Evolutionary conservation across 2,888 invertebrate genomes (phyloP).

Genomic region (Oscheius sp.): DNA sequence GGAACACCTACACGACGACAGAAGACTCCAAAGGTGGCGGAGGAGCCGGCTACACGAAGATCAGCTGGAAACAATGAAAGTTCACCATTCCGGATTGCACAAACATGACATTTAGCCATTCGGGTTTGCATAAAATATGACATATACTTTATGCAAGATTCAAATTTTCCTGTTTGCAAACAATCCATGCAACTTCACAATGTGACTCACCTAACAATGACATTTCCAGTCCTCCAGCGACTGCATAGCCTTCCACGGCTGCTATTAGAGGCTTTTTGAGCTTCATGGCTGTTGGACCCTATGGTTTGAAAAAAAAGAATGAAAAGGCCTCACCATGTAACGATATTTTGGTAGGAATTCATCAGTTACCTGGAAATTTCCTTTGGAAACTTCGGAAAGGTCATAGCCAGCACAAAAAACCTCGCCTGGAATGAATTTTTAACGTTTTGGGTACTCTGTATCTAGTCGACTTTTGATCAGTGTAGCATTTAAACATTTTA

Average conservation of each 20-base stretch:
- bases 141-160: no score
- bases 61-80: slow-evolving; percentile 74
- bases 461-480: no score
- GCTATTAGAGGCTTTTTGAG: slow-evolving; percentile 88
- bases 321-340: slow-evolving; percentile 40
- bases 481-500: no score
- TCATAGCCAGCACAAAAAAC: slow-evolving; percentile 90
- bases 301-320: not conserved
- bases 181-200: no score
- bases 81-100: no score
- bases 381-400: slow-evolving; percentile 78
- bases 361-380: slow-evolving; percentile 32
- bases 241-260: slow-evolving; percentile 88
- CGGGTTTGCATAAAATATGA: no score
- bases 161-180: no score
- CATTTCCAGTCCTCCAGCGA: slow-evolving; percentile 88
- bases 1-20: slow-evolving; percentile 89
- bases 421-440: not conserved
- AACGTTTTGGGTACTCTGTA: no score
- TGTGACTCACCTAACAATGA: slow-evolving; percentile 81
- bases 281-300: slow-evolving; percentile 76
- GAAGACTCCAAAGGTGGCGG: slow-evolving; percentile 85
- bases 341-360: slow-evolving; percentile 50
- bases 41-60: slow-evolving; percentile 85
- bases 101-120: no score